Percentiles rank a stretch among this genome's conserved stretches.
Evolutionary conservation across 2,797 vertebrate genomes (phyloP).

Genomic region (Melanotaenia pygmaea): DNA sequence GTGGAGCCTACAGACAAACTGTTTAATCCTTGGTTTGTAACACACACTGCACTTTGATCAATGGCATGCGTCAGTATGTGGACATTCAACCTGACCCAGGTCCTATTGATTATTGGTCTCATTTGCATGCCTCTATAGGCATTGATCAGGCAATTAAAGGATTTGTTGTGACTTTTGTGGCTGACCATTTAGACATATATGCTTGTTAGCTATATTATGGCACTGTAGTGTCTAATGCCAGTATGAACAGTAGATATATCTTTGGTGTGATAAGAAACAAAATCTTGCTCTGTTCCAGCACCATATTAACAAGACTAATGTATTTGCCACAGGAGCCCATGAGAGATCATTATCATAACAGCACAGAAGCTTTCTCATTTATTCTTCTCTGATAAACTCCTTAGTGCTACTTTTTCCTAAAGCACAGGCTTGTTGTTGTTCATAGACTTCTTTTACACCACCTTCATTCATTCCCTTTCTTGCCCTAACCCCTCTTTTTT

Average conservation of each 20-base stretch:
- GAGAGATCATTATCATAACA: conserved; percentile 55
- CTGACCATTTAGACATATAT: conserved; percentile 15
- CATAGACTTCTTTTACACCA: conserved; percentile 5
- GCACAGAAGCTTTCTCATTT: conserved; percentile 38
- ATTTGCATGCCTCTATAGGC: conserved; percentile 69
- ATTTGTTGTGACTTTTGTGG: conserved; percentile 62
- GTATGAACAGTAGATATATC: conserved; percentile 1
- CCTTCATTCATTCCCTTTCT: neutral
- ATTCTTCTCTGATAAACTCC: conserved; percentile 28
- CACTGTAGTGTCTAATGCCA: neutral
- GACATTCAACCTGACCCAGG: conserved; percentile 43
- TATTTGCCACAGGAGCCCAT: conserved; percentile 32
- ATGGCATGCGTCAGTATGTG: conserved; percentile 32
- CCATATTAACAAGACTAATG: conserved; percentile 39
- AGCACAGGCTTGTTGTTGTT: conserved; percentile 11
- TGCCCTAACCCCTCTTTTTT: neutral
- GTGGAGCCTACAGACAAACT: conserved; percentile 59
- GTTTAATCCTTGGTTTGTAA: conserved; percentile 66
- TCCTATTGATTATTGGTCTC: conserved; percentile 63
- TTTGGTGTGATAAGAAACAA: conserved; percentile 46
- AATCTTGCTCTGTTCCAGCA: conserved; percentile 28
- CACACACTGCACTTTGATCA: conserved; percentile 63
- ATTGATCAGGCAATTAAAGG: conserved; percentile 78
- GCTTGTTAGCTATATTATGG: neutral
- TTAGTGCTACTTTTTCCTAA: neutral